A percentile compares a stretch with the other conserved stretches of the same genome.
These are phyloP conservation scores for Psittacula echo DNA, from an alignment of 2,797 vertebrate species.

Conservation along the genomic window DNA sequence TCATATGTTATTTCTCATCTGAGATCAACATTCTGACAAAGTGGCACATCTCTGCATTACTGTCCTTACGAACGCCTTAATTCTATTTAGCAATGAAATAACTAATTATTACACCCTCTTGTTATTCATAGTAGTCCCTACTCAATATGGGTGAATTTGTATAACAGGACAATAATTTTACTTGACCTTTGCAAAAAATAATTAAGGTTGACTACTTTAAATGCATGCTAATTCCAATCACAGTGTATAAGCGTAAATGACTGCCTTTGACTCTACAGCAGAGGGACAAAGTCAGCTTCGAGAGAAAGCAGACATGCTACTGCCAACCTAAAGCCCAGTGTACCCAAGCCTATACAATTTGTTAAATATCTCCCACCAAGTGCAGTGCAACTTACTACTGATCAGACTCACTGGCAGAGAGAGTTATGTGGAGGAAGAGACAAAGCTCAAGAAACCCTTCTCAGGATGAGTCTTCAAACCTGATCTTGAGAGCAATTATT, in stretches of 20 bases:
- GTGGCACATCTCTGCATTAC: background rate
- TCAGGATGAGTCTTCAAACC: background rate
- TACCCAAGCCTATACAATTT: background rate
- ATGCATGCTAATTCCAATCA: background rate
- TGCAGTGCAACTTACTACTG: background rate
- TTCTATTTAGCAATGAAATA: background rate
- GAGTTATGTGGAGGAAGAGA: background rate
- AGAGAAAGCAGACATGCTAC: background rate
- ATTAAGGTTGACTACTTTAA: background rate
- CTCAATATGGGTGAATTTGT: background rate
- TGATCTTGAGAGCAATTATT: background rate
- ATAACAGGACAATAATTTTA: background rate
- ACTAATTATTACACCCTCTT: background rate
- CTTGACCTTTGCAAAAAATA: background rate
- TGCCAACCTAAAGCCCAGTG: background rate
- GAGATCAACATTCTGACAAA: background rate
- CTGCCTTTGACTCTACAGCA: background rate
- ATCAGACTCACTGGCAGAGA: background rate
- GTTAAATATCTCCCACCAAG: background rate
- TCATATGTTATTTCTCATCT: background rate
- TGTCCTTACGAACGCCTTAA: background rate
- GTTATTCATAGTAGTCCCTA: background rate
- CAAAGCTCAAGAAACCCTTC: background rate
- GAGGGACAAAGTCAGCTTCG: background rate
- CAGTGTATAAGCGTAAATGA: background rate